Conservation (phyloP, 1,140 invertebrate genomes). For the Bombus breviceps region DNA sequence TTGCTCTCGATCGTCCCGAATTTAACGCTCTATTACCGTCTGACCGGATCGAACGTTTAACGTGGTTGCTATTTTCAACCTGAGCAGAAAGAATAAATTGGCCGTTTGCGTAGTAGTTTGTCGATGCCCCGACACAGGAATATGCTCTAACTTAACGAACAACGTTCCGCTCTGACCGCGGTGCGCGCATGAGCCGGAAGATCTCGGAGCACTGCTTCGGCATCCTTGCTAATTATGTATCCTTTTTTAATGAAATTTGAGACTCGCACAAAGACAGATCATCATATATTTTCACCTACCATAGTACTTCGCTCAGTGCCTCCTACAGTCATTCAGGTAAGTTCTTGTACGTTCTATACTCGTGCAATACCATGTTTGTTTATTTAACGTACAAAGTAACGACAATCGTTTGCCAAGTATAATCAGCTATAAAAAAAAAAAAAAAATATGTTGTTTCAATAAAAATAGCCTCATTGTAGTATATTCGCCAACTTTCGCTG, state of each 20-base stretch:
- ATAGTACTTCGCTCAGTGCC: too few relatives aligned
- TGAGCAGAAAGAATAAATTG: not conserved
- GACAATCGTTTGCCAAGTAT: too few relatives aligned
- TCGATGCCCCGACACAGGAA: not conserved
- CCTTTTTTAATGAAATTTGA: too few relatives aligned
- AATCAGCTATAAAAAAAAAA: too few relatives aligned
- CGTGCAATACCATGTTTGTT: too few relatives aligned
- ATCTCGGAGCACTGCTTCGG: too few relatives aligned
- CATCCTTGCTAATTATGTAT: not conserved
- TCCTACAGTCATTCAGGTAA: too few relatives aligned
- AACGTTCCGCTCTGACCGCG: not conserved
- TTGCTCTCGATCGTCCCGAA: not conserved
- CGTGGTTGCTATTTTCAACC: too few relatives aligned
- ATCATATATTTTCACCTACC: not conserved
- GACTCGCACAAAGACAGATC: not conserved
- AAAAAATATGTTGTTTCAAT: not conserved
- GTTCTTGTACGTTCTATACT: too few relatives aligned
- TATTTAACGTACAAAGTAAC: too few relatives aligned
- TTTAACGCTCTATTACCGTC: not conserved
- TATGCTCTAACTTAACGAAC: not conserved
- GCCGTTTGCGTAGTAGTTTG: not conserved
- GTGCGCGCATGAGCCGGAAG: not conserved
- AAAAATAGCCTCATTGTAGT: not conserved
- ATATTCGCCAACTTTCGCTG: not conserved
- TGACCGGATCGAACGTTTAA: not conserved